A percentile compares a stretch with the other conserved stretches of the same genome.
Evolutionary conservation across 2,888 invertebrate species (phyloP).

Genomic region (Trichogramma evanescens): DNA sequence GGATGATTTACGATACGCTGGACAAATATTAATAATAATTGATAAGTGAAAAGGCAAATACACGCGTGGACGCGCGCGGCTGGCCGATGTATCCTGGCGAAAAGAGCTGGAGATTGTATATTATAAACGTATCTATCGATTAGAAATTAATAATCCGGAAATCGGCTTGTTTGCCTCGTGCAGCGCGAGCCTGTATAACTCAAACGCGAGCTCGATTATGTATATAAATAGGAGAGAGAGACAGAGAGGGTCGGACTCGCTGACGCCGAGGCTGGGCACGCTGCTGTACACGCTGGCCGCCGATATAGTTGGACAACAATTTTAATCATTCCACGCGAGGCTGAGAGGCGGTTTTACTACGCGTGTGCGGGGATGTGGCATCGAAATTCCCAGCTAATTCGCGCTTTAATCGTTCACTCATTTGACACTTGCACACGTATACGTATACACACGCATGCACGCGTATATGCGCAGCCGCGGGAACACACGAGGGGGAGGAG

Average conservation of each 20-base stretch:
- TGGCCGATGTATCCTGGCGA: no score
- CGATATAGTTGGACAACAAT: slow-evolving; percentile 1
- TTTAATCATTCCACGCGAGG: slow-evolving; percentile 11
- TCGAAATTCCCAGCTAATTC: slow-evolving; percentile 42
- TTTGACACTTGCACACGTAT: slow-evolving; percentile 35
- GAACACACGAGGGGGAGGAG: no score
- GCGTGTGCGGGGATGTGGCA: slow-evolving; percentile 5
- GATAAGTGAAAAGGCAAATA: no score
- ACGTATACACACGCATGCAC: background rate
- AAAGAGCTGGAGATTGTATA: no score
- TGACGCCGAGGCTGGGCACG: background rate
- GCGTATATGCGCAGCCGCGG: background rate
- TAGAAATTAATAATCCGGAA: slow-evolving; percentile 15
- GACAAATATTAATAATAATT: no score
- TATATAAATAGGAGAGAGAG: no score
- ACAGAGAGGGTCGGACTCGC: no score
- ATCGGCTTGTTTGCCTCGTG: slow-evolving; percentile 3
- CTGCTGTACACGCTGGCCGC: background rate
- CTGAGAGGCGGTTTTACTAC: background rate
- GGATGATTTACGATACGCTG: no score
- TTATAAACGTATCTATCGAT: background rate
- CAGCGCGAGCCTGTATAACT: no score
- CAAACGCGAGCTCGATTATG: no score
- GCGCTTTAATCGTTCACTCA: slow-evolving; percentile 46
- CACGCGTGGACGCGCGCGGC: no score